Evolutionary conservation across 2,113 vertebrate species (phyloP).

Genomic region (Takifugu bimaculatus): DNA sequence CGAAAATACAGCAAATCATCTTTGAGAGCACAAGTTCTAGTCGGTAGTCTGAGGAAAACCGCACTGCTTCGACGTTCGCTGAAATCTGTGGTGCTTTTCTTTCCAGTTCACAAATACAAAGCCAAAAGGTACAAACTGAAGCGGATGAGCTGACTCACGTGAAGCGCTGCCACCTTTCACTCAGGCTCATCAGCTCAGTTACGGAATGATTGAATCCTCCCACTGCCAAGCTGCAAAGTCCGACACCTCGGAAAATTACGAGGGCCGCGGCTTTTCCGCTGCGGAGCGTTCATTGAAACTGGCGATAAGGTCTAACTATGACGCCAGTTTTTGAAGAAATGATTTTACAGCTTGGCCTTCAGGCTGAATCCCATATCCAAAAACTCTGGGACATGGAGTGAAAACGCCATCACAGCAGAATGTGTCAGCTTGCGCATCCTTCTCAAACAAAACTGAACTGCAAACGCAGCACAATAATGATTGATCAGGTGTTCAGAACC

Average conservation of each 20-base stretch:
- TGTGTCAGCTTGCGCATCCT: neutral
- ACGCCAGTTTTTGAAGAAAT: conserved; percentile 1
- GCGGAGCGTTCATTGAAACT: neutral
- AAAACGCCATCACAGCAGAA: neutral
- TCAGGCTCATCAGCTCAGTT: conserved; percentile 59
- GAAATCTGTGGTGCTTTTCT: neutral
- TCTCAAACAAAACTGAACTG: neutral
- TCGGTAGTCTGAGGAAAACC: no score
- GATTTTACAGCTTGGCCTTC: conserved; percentile 47
- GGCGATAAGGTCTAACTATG: neutral
- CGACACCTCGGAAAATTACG: neutral
- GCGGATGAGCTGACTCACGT: conserved; percentile 54
- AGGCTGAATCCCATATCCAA: conserved; percentile 1
- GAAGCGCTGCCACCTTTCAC: conserved; percentile 47
- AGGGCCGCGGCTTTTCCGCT: neutral
- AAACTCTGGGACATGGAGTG: neutral
- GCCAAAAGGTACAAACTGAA: conserved; percentile 57
- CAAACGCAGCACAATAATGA: neutral
- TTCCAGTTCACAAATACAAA: no score
- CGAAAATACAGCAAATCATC: no score
- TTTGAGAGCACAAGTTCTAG: no score
- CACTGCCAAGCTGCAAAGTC: conserved; percentile 50
- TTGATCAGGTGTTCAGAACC: no score
- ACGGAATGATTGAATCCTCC: conserved; percentile 21
- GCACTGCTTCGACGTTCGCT: neutral